phyloP scores from a whole-genome alignment of 2,797 vertebrate species.

The Anableps anableps region DNA sequence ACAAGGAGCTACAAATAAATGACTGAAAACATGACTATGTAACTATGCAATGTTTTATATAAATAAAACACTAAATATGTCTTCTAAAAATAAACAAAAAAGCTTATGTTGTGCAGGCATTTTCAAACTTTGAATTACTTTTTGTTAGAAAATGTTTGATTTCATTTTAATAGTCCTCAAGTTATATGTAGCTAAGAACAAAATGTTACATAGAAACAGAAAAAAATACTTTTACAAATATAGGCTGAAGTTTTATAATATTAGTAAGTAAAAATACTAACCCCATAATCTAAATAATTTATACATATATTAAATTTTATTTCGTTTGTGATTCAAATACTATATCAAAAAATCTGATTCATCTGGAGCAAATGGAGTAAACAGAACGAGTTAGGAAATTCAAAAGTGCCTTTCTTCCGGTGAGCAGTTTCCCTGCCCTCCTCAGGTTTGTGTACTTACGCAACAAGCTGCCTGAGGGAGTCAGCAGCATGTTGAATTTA shows the following conservation, averaged over 20 bases:
- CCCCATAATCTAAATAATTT: neutral
- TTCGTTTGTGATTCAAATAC: too few species aligned
- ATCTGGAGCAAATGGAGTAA: constrained; percentile 11
- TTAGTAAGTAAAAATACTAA: neutral
- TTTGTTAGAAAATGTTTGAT: neutral
- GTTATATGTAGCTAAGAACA: too few species aligned
- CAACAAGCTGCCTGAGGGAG: constrained; percentile 60
- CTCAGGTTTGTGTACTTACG: constrained; percentile 48
- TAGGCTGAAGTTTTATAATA: neutral
- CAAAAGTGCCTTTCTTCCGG: constrained; percentile 20
- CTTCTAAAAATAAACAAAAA: neutral
- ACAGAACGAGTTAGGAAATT: constrained; percentile 35
- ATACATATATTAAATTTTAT: neutral
- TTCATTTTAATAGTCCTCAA: neutral
- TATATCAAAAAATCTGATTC: neutral
- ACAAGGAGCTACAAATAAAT: neutral
- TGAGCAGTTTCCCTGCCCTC: constrained; percentile 16
- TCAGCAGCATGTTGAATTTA: constrained; percentile 52
- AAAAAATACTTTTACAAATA: neutral
- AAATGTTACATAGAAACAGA: neutral
- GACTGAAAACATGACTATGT: neutral
- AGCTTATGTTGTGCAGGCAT: neutral
- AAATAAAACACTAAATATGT: neutral
- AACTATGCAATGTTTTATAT: neutral
- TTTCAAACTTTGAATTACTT: neutral